Conservation (phyloP, 2,797 vertebrate genomes). For the Hippopotamyrus pictus region DNA sequence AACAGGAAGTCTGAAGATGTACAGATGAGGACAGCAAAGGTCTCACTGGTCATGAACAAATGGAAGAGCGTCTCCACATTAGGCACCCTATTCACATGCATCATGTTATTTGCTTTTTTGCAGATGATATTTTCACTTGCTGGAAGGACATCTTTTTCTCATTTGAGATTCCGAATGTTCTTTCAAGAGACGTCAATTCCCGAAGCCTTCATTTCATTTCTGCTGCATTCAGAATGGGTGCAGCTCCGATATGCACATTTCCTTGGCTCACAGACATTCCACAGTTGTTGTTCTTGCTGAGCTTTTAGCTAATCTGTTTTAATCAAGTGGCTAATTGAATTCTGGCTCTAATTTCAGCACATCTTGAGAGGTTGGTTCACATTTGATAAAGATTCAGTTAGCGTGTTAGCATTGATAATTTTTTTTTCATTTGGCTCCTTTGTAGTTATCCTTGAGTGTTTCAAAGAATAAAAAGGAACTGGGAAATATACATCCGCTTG, state of each 20-base stretch:
- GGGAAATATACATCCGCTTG: not conserved
- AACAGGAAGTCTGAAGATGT: not conserved
- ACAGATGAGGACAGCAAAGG: not conserved
- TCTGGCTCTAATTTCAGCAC: not conserved
- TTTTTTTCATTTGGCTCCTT: not conserved
- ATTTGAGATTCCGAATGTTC: not conserved
- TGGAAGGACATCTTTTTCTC: not conserved
- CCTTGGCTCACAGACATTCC: not conserved
- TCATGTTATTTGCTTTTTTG: not conserved
- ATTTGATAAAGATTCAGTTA: not conserved
- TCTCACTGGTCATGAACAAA: not conserved
- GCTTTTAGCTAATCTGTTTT: not conserved
- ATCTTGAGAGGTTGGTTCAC: not conserved
- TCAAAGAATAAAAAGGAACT: not conserved
- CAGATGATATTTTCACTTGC: not conserved
- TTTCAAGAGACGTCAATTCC: not conserved
- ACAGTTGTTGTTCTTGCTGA: not conserved
- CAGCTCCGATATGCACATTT: not conserved
- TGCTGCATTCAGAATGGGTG: not conserved
- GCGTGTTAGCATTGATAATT: not conserved
- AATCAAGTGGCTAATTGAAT: slow-evolving; percentile 7
- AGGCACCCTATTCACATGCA: not conserved
- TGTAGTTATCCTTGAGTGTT: not conserved
- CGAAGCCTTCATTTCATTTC: not conserved
- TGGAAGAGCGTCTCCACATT: not conserved